Percentiles rank a stretch among this genome's conserved stretches.
Evolutionary conservation across 2,888 invertebrate genomes (phyloP).

Genomic region (Callyntrura guangdongensis): DNA sequence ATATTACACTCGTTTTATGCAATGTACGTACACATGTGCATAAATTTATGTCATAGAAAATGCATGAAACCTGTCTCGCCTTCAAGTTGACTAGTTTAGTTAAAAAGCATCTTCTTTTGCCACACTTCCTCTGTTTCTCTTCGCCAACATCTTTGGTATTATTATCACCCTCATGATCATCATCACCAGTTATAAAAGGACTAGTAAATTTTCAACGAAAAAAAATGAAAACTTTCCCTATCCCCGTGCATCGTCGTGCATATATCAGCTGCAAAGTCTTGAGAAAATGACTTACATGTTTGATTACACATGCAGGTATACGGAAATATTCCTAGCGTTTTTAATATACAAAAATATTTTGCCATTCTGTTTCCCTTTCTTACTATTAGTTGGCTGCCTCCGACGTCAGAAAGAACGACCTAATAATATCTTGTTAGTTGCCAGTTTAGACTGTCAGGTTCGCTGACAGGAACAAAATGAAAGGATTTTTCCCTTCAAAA

Average conservation of each 20-base stretch:
- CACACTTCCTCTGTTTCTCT: neutral
- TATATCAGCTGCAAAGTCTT: neutral
- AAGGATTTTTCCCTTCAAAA: slow-evolving; percentile 20
- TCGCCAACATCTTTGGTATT: slow-evolving; percentile 32
- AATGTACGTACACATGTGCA: slow-evolving; percentile 41
- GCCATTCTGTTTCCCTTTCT: neutral
- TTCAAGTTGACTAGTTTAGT: slow-evolving; percentile 69
- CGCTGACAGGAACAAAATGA: slow-evolving; percentile 40
- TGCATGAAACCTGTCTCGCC: slow-evolving; percentile 75
- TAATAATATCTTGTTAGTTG: slow-evolving; percentile 42
- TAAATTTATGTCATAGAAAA: slow-evolving; percentile 74
- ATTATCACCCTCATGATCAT: neutral
- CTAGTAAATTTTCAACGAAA: slow-evolving; percentile 40
- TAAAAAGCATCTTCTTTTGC: neutral
- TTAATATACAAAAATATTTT: neutral
- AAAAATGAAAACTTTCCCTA: slow-evolving; percentile 12
- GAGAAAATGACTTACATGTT: neutral
- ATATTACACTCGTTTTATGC: neutral
- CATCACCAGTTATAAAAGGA: slow-evolving; percentile 38
- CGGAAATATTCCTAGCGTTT: neutral
- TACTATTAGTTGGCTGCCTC: neutral
- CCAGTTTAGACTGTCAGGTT: slow-evolving; percentile 48
- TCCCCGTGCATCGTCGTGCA: slow-evolving; percentile 1
- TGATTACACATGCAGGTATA: slow-evolving; percentile 10
- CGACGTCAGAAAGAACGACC: neutral